Conservation (phyloP, 2,113 vertebrate species). For the Aegypius monachus region DNA sequence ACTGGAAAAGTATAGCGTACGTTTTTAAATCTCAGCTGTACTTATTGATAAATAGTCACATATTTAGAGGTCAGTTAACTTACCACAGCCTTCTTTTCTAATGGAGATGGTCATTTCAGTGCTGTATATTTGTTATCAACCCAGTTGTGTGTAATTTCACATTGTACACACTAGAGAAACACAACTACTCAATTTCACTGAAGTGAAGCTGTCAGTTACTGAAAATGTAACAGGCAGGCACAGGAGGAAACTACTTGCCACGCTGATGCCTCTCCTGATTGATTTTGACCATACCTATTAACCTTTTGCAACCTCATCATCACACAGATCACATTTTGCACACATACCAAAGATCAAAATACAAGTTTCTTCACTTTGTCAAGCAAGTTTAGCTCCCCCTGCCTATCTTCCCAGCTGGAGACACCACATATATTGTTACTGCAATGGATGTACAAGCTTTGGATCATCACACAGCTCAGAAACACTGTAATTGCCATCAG, state of each 20-base stretch:
- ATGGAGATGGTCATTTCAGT: neutral
- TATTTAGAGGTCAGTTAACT: neutral
- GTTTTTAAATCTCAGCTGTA: neutral
- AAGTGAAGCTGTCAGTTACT: neutral
- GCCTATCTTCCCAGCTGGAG: neutral
- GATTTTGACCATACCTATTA: neutral
- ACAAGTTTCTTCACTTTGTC: neutral
- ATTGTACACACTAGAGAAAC: neutral
- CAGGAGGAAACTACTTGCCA: neutral
- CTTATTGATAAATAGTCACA: accelerated
- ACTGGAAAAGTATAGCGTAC: neutral
- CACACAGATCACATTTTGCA: neutral
- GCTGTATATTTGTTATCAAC: neutral
- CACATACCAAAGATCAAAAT: neutral
- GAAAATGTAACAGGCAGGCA: neutral
- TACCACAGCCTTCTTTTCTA: neutral
- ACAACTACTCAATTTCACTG: accelerated
- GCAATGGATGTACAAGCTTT: neutral
- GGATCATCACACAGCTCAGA: neutral
- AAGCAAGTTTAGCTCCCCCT: neutral
- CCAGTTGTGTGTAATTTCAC: neutral
- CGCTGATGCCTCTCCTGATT: neutral
- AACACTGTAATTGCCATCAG: neutral
- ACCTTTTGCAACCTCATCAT: neutral
- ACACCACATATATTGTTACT: neutral